These are phyloP conservation scores for Phycodurus eques DNA, from an alignment of 2,113 vertebrate genomes.

Conservation along the genomic window DNA sequence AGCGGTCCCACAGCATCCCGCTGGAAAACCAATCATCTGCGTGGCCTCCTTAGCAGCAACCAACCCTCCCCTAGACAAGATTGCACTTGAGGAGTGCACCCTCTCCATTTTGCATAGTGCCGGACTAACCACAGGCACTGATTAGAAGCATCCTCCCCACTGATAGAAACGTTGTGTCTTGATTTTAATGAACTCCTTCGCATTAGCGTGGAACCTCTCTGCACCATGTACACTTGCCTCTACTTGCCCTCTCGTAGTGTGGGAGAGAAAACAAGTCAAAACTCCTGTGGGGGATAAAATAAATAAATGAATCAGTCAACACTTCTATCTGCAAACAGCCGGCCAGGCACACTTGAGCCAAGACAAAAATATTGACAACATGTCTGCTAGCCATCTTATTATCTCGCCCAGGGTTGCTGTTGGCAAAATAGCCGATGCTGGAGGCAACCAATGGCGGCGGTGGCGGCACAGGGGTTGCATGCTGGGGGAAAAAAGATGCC, in stretches of 20 bases:
- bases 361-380: conserved; percentile 74
- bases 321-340: conserved; percentile 68
- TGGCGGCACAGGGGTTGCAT: not conserved
- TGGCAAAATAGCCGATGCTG: conserved; percentile 60
- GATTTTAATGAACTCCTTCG: conserved; percentile 66
- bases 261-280: conserved; percentile 36
- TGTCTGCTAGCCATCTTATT: conserved; percentile 65
- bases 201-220: conserved; percentile 47
- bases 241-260: conserved; percentile 49
- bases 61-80: conserved; percentile 31
- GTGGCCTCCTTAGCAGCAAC: conserved; percentile 45
- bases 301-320: conserved; percentile 56
- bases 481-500: conserved; percentile 26
- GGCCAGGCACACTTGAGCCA: conserved; percentile 63
- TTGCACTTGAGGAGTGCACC: conserved; percentile 30
- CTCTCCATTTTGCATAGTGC: conserved; percentile 38
- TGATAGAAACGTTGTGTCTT: conserved; percentile 52
- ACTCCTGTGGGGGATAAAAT: conserved; percentile 19
- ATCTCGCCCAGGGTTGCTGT: conserved; percentile 57
- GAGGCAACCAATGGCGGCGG: conserved; percentile 31
- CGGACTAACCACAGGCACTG: conserved; percentile 49
- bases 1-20: conserved; percentile 52
- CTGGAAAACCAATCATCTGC: conserved; percentile 60
- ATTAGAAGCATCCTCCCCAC: conserved; percentile 51
- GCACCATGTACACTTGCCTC: conserved; percentile 47